Percentiles rank a stretch among this genome's conserved stretches.
phyloP scores from a whole-genome alignment of 2,113 vertebrate genomes.

The Stegastes partitus region DNA sequence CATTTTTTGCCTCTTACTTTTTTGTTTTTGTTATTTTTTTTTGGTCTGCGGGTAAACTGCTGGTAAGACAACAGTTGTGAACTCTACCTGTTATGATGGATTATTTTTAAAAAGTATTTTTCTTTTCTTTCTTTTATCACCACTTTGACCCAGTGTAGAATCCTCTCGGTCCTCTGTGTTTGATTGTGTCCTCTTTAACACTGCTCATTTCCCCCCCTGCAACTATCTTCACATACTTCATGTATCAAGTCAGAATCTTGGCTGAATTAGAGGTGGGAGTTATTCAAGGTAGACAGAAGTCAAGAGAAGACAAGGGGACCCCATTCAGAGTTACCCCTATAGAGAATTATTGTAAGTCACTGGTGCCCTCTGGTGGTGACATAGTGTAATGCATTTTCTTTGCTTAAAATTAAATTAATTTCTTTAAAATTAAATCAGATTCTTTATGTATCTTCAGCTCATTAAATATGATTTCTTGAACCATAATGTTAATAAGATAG shows the following conservation, averaged over 20 bases:
- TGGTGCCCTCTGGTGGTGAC: slow-evolving; percentile 62
- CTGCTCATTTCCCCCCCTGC: not conserved
- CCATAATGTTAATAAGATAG: not conserved
- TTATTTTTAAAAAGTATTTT: not conserved
- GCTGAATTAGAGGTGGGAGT: not conserved
- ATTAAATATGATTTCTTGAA: not conserved
- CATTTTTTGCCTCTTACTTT: not conserved
- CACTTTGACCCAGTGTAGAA: not conserved
- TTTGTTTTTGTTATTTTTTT: not conserved
- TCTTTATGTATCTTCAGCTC: not conserved
- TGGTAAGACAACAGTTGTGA: not conserved
- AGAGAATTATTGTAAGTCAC: slow-evolving; percentile 16
- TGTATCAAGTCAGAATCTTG: not conserved
- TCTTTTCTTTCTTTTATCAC: not conserved
- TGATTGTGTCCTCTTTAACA: slow-evolving; percentile 3
- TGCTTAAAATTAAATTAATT: not conserved
- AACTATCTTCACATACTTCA: not conserved
- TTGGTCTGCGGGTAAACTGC: too few species aligned
- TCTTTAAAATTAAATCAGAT: not conserved
- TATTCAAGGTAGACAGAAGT: not conserved
- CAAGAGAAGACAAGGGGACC: not conserved
- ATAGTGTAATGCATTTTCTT: not conserved
- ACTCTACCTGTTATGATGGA: not conserved
- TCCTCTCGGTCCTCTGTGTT: not conserved
- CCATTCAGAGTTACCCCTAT: not conserved